Conservation (phyloP, 2,113 vertebrate genomes). For the Maccullochella peelii region DNA sequence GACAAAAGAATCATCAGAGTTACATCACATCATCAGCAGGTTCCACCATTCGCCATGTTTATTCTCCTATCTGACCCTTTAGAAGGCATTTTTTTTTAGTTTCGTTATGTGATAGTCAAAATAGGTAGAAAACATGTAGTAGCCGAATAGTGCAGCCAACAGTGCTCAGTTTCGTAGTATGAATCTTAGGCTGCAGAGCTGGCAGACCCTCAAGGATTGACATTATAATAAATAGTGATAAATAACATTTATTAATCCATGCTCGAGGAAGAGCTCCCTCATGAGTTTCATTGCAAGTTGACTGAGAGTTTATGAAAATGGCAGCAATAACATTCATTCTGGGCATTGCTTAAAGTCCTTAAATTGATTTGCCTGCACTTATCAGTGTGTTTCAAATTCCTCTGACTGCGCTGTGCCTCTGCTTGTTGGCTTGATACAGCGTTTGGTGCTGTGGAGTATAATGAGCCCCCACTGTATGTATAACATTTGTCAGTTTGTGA, state of each 20-base stretch:
- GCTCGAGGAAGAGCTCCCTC: neutral
- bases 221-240: too few species aligned
- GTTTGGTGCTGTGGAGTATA: too few species aligned
- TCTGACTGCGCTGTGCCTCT: neutral
- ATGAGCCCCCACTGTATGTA: neutral
- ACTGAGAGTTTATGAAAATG: slow-evolving; percentile 18
- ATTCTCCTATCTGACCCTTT: neutral
- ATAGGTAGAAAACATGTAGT: neutral
- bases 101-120: neutral
- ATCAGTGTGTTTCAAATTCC: neutral
- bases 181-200: neutral
- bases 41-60: neutral
- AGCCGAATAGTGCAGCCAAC: neutral
- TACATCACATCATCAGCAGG: neutral
- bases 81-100: neutral
- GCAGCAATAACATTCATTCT: neutral
- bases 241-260: slow-evolving; percentile 10
- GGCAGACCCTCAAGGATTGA: neutral
- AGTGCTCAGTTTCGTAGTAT: neutral
- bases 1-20: neutral
- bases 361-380: neutral
- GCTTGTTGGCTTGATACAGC: neutral
- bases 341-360: neutral
- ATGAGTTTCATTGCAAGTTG: slow-evolving; percentile 14
- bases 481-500: neutral